Evolutionary conservation across 2,113 vertebrate genomes (phyloP).

Genomic region (Sylvietta virens): DNA sequence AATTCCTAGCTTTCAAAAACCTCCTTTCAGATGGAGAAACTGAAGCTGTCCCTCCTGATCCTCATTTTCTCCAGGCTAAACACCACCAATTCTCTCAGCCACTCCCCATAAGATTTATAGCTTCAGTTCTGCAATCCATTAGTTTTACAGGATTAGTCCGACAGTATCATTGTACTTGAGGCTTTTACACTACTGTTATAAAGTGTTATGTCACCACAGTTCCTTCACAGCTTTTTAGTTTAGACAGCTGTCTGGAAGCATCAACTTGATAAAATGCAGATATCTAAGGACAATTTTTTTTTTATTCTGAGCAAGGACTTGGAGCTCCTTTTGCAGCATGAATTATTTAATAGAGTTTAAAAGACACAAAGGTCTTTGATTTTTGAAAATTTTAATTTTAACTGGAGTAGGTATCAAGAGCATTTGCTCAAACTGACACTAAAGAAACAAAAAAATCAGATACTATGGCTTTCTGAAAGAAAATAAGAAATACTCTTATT

Average conservation of each 20-base stretch:
- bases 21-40: not conserved
- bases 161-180: not conserved
- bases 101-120: not conserved
- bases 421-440: not conserved
- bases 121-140: not conserved
- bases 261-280: not conserved
- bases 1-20: rapidly evolving
- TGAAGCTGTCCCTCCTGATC: rapidly evolving
- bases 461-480: not conserved
- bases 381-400: constrained; percentile 34
- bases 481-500: not conserved
- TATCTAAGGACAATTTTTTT: not conserved
- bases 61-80: not conserved
- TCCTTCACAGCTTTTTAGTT: constrained; percentile 8
- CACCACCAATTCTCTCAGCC: rapidly evolving
- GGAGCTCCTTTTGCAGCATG: not conserved
- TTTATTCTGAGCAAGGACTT: not conserved
- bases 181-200: not conserved
- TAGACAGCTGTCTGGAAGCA: constrained; percentile 27
- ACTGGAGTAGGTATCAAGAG: not conserved
- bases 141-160: constrained; percentile 35
- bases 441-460: not conserved
- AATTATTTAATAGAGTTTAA: constrained; percentile 54
- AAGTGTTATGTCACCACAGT: not conserved
- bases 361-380: not conserved